Percentiles rank a stretch among this genome's conserved stretches.
Conservation (phyloP, 92 coral and sea anemone genomes). For the Actinostola sp. region DNA sequence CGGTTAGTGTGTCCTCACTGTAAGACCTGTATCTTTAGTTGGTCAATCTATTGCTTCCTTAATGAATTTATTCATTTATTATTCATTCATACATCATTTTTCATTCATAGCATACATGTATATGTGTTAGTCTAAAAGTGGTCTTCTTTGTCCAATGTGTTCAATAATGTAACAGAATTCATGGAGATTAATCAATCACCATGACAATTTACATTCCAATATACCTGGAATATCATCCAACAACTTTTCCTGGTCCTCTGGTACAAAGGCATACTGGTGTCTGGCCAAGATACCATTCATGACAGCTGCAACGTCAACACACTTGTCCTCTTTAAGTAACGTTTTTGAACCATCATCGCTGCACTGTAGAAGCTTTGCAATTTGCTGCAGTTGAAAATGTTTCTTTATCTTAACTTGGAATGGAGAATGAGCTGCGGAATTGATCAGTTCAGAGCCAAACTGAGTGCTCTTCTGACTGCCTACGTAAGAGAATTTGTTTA, state of each 20-base stretch:
- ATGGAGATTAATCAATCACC: neutral
- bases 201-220: neutral
- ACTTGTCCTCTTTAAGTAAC: neutral
- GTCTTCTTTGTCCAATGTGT: too few species aligned
- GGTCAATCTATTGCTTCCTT: neutral
- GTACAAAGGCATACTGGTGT: slow-evolving; percentile 22
- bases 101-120: too few species aligned
- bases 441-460: slow-evolving; percentile 31
- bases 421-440: slow-evolving; percentile 27
- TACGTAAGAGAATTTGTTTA: slow-evolving; percentile 12
- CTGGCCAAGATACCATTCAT: neutral
- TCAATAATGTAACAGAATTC: too few species aligned
- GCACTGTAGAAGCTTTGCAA: slow-evolving; percentile 1
- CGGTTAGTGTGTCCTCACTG: too few species aligned
- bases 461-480: slow-evolving; percentile 30
- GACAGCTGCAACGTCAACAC: slow-evolving; percentile 1
- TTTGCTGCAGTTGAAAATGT: slow-evolving; percentile 23
- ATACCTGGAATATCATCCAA: slow-evolving; percentile 32
- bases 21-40: too few species aligned
- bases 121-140: too few species aligned
- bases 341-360: neutral
- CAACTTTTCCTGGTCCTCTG: slow-evolving; percentile 19
- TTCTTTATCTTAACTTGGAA: slow-evolving; percentile 23
- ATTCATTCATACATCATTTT: too few species aligned
- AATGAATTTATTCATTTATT: too few species aligned